Conservation (phyloP, 2,888 invertebrate genomes). For the Cataglyphis altisquamis region DNA sequence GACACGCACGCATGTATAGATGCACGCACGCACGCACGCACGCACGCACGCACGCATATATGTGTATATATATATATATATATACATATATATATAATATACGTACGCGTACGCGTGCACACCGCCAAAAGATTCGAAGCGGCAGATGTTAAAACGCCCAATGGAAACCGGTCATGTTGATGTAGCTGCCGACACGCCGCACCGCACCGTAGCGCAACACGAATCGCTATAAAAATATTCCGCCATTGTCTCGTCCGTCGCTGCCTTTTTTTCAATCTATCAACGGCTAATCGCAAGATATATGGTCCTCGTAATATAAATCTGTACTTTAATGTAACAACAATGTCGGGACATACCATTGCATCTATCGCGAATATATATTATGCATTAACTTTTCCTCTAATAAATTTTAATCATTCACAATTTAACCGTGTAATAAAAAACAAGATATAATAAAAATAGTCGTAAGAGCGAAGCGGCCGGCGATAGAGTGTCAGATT, state of each 20-base stretch:
- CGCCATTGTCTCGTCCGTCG: conserved; percentile 81
- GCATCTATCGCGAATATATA: not conserved
- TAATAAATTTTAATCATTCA: conserved; percentile 13
- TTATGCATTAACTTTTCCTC: not conserved
- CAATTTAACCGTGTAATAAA: not conserved
- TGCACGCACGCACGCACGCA: not conserved
- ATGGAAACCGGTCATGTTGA: conserved; percentile 86
- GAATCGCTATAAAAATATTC: conserved; percentile 86
- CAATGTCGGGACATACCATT: not conserved
- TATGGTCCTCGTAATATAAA: not conserved
- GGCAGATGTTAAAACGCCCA: conserved; percentile 84
- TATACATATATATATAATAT: no score
- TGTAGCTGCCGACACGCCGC: conserved; percentile 84
- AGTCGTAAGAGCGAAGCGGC: not conserved
- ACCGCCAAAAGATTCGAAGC: conserved; percentile 70
- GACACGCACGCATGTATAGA: conserved; percentile 9
- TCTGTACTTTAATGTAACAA: not conserved
- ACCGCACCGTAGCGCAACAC: conserved; percentile 82
- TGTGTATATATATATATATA: no score
- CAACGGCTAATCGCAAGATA: conserved; percentile 30
- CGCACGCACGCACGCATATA: not conserved
- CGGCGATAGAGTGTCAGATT: not conserved
- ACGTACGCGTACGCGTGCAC: conserved; percentile 29
- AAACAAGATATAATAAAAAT: not conserved
- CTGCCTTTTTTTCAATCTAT: conserved; percentile 61